A percentile compares a stretch with the other conserved stretches of the same genome.
These are phyloP conservation scores for Leucania comma DNA, from an alignment of 2,888 invertebrate genomes.

Conservation along the genomic window DNA sequence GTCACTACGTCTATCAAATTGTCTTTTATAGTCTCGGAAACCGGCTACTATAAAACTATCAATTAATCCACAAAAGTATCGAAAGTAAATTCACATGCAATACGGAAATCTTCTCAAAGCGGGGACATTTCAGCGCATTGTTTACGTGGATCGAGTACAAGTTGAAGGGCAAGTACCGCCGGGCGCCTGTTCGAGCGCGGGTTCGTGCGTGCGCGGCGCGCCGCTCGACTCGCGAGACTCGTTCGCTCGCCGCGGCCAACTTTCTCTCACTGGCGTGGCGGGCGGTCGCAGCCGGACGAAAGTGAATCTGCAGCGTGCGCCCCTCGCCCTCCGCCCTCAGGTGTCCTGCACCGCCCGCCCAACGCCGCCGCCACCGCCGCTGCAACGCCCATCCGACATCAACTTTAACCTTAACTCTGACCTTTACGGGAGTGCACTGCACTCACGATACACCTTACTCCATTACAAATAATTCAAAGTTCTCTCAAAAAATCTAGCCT, in stretches of 20 bases:
- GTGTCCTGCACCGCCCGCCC: slow-evolving; percentile 82
- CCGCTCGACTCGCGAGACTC: slow-evolving; percentile 87
- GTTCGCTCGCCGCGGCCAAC: slow-evolving; percentile 90
- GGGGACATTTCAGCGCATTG: slow-evolving; percentile 77
- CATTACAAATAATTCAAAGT: slow-evolving; percentile 50
- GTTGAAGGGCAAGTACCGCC: slow-evolving; percentile 75
- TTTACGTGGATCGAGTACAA: slow-evolving; percentile 73
- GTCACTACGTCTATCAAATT: slow-evolving; percentile 66
- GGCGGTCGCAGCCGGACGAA: slow-evolving; percentile 88
- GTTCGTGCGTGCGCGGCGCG: slow-evolving; percentile 84
- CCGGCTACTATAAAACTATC: slow-evolving; percentile 64
- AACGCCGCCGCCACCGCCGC: slow-evolving; percentile 75
- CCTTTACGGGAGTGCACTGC: slow-evolving; percentile 87
- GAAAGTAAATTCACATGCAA: slow-evolving; percentile 69
- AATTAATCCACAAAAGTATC: slow-evolving; percentile 69
- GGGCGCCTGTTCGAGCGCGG: slow-evolving; percentile 76
- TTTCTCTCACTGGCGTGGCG: slow-evolving; percentile 91
- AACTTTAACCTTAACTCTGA: slow-evolving; percentile 90
- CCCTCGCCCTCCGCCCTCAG: slow-evolving; percentile 78
- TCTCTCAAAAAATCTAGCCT: background rate
- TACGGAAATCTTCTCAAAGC: slow-evolving; percentile 75
- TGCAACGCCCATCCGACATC: slow-evolving; percentile 85
- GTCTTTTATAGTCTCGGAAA: slow-evolving; percentile 62
- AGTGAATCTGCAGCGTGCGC: slow-evolving; percentile 89
- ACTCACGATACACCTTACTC: slow-evolving; percentile 70